Conservation (phyloP, 2,888 invertebrate genomes). For the Tenthredo notha region DNA sequence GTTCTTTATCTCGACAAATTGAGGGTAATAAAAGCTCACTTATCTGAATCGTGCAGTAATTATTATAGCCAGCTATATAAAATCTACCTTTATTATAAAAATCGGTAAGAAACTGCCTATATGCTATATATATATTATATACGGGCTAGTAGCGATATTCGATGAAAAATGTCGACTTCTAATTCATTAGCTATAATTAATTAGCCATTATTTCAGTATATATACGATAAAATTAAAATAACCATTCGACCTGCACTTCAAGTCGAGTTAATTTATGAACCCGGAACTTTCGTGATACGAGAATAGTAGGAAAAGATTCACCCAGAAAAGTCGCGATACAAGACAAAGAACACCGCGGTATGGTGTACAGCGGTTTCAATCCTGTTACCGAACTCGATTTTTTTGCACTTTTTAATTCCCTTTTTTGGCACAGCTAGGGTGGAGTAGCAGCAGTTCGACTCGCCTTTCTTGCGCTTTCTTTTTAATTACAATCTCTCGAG, state of each 20-base stretch:
- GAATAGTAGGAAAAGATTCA: background rate
- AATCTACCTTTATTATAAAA: background rate
- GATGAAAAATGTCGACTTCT: background rate
- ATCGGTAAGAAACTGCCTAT: background rate
- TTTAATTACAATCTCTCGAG: constrained; percentile 19
- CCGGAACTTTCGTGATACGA: background rate
- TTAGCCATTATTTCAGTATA: background rate
- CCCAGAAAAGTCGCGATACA: background rate
- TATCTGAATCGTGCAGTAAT: background rate
- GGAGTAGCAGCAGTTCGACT: background rate
- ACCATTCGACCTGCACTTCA: background rate
- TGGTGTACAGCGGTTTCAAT: background rate
- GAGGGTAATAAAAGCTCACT: background rate
- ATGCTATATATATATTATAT: background rate
- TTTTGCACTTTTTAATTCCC: constrained; percentile 23
- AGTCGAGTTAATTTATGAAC: background rate
- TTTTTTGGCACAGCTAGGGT: background rate
- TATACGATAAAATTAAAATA: background rate
- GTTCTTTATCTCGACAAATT: background rate
- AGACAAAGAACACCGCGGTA: constrained; percentile 5
- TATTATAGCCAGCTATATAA: background rate
- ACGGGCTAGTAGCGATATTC: no score
- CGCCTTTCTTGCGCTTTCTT: constrained; percentile 32
- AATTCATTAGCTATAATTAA: background rate
- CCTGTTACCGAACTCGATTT: constrained; percentile 19